Evolutionary conservation across 53 echinoderm and acorn worm genomes (phyloP).

Genomic region (Holothuria leucospilota): DNA sequence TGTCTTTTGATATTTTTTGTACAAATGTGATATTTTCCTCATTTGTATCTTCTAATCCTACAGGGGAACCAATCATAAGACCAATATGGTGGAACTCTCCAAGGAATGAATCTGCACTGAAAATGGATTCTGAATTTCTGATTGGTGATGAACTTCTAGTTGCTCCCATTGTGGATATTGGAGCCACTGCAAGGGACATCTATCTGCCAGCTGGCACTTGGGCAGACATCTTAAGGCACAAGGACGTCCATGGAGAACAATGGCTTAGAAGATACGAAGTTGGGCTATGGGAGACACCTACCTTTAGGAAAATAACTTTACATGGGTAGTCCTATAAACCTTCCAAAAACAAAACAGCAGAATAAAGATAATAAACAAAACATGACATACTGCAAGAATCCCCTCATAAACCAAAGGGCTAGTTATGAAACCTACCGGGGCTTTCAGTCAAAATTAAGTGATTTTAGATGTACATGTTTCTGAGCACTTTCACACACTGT

Average conservation of each 20-base stretch:
- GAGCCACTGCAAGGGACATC: constrained; percentile 60
- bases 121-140: constrained; percentile 53
- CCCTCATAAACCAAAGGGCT: too few species aligned
- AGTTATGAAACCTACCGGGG: too few species aligned
- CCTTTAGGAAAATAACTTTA: constrained; percentile 26
- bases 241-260: constrained; percentile 45
- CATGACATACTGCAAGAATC: too few species aligned
- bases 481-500: too few species aligned
- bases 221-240: constrained; percentile 55
- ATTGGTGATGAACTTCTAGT: constrained; percentile 75
- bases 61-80: constrained; percentile 80
- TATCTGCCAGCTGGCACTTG: constrained; percentile 84
- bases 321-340: too few species aligned
- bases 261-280: constrained; percentile 65
- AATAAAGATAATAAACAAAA: too few species aligned
- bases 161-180: constrained; percentile 67
- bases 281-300: constrained; percentile 65
- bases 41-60: not conserved
- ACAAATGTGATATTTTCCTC: not conserved
- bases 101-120: constrained; percentile 2
- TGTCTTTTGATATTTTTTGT: too few species aligned
- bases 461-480: too few species aligned
- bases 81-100: constrained; percentile 87
- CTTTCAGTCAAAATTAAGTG: too few species aligned
- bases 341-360: too few species aligned